Evolutionary conservation across 2,797 vertebrate species (phyloP).

Genomic region (Tangara arthus): DNA sequence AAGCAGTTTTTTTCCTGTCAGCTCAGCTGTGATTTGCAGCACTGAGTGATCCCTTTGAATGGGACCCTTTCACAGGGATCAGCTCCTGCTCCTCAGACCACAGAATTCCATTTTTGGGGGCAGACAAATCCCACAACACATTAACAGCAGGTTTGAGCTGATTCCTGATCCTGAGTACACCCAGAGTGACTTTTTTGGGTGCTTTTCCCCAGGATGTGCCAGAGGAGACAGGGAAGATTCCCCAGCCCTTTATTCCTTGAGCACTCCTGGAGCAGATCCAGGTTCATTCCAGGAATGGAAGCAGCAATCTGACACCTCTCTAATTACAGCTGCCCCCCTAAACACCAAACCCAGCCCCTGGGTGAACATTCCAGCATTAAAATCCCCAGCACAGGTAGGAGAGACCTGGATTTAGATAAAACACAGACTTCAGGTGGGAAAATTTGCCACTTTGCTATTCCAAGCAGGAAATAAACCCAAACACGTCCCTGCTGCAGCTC

Average conservation of each 20-base stretch:
- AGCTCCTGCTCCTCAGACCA: not conserved
- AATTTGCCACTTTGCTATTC: not conserved
- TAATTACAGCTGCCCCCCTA: not conserved
- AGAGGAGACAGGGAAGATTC: not conserved
- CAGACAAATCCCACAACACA: not conserved
- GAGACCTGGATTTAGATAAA: not conserved
- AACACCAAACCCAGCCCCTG: not conserved
- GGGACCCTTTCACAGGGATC: not conserved
- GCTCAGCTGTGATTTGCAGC: not conserved
- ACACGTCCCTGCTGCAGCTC: not conserved
- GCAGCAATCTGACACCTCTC: not conserved
- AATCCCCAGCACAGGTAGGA: not conserved
- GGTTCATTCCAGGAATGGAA: not conserved
- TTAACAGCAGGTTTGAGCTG: not conserved
- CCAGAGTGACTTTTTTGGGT: not conserved
- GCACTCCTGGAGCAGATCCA: not conserved
- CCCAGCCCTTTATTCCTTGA: not conserved
- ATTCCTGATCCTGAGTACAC: not conserved
- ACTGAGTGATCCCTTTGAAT: not conserved
- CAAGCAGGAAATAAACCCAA: not conserved
- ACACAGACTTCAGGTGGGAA: not conserved
- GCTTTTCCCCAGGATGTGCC: rapidly evolving
- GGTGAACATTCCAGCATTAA: rapidly evolving
- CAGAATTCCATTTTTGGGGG: not conserved
- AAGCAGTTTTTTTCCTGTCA: not conserved